Conservation (phyloP, 2,888 invertebrate genomes). For the Drosophila affinis region DNA sequence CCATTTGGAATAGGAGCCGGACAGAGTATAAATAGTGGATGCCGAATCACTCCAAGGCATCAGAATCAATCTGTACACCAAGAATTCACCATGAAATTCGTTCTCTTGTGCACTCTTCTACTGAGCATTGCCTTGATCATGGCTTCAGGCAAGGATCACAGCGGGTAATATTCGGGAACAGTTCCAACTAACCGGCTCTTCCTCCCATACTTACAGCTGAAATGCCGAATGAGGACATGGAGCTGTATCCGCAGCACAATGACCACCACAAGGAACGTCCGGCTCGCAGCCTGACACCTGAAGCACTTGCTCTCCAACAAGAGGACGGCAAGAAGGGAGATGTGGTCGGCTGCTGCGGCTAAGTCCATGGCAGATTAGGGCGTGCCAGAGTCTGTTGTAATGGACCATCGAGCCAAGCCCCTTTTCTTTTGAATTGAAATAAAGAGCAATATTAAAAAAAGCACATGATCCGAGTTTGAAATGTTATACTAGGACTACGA, state of each 20-base stretch:
- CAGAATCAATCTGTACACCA: conserved; percentile 44
- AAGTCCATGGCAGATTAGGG: conserved; percentile 5
- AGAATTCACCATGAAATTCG: conserved; percentile 52
- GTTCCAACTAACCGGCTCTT: neutral
- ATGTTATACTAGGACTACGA: no score
- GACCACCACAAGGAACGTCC: conserved; percentile 8
- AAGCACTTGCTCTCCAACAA: neutral
- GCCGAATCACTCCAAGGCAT: neutral
- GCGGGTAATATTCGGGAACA: neutral
- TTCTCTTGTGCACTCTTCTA: conserved; percentile 49
- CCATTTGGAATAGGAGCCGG: neutral
- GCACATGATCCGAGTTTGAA: neutral
- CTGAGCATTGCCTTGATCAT: conserved; percentile 53
- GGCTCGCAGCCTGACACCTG: neutral
- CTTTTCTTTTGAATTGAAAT: conserved; percentile 42
- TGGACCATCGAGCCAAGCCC: conserved; percentile 8
- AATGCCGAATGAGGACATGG: neutral
- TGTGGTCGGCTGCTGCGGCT: conserved; percentile 57
- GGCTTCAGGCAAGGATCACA: conserved; percentile 48
- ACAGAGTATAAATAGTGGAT: conserved; percentile 36
- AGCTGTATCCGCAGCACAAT: neutral
- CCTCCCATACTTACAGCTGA: conserved; percentile 31
- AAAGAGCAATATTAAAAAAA: conserved; percentile 60
- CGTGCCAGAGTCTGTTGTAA: conserved; percentile 3
- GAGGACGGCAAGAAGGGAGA: conserved; percentile 17